Base-by-base conservation (phyloP, 2,888 invertebrate genomes). In the Polyommatus icarus region DNA sequence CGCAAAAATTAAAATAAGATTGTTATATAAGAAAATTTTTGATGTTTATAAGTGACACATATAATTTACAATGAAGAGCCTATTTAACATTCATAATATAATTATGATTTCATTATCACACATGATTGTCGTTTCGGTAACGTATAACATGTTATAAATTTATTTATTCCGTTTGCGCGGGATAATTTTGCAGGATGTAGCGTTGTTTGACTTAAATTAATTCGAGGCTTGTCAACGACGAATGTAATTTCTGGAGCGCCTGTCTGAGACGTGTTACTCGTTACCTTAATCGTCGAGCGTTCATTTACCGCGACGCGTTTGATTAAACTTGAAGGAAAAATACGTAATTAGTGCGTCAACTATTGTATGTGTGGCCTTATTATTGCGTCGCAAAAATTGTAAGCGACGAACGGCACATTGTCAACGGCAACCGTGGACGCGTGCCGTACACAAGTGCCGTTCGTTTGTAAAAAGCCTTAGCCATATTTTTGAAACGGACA, bases 161-260 rank as follows among this genome's bases (percentile, higher is more conserved):
- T 89, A 90, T 89, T 90, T 89, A 91, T 91, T 91, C 88, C 88
- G 86, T 91, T 90, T 88, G 87, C 87, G 24, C 20, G 36, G 59
- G 76, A 78, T 57, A 76, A 78, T 76, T 78, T 76, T 71, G 78
- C 76, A 71, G 54, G 67, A 73, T 77, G 72, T 73, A 71, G 77
- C 77, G 77, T 78, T 76, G 77, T 76, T 76, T 78, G 78, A 78
- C 78, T 71, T 92, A 92, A 92, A 93, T 93, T 93, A 93, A 92
- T 92, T 91, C 88, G 87, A 89, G 87, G 89, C 91, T 91, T 93
- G 93, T 92, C 92, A 91, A 91, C 91, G 89, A 88, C 84, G 86
- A 85, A 86, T 89, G 91, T 90, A 90, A 92, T 92, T 90, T 88
- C 89, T 87, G 85, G 87, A 83, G 87, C 87, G 88, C 84, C 88